phyloP scores from a whole-genome alignment of 37 sponge, comb jelly and placozoan species.

The Haliclona indistincta region DNA sequence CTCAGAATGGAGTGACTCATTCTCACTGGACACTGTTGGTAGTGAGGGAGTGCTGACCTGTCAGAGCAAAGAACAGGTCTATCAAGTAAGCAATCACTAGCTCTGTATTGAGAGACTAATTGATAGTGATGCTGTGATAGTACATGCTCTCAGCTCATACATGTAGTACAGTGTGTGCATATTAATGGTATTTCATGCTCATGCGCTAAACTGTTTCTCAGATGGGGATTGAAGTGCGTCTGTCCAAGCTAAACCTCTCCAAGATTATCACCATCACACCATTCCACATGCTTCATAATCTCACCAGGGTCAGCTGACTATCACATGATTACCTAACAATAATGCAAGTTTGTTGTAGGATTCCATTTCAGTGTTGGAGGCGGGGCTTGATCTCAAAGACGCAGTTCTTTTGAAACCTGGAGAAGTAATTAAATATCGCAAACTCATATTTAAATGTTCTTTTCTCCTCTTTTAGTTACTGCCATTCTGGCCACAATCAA shows the following conservation, averaged over 20 bases:
- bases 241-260: conserved; percentile 46
- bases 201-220: conserved; percentile 14
- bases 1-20: conserved; percentile 66
- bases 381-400: neutral
- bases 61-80: conserved; percentile 11
- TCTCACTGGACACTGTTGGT: conserved; percentile 79
- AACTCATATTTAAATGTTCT: neutral
- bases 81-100: conserved; percentile 34
- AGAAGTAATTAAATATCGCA: neutral
- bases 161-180: neutral
- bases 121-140: neutral
- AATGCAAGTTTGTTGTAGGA: neutral
- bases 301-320: conserved; percentile 55
- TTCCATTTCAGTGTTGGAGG: conserved; percentile 7
- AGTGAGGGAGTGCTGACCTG: conserved; percentile 62
- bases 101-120: neutral
- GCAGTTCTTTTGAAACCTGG: neutral
- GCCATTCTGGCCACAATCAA: conserved; percentile 42
- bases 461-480: conserved; percentile 18
- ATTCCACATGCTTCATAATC: conserved; percentile 68
- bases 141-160: neutral
- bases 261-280: conserved; percentile 80
- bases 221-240: conserved; percentile 62
- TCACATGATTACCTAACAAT: neutral
- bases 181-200: neutral